phyloP scores from a whole-genome alignment of 2,113 vertebrate genomes.

The Lepus europaeus region DNA sequence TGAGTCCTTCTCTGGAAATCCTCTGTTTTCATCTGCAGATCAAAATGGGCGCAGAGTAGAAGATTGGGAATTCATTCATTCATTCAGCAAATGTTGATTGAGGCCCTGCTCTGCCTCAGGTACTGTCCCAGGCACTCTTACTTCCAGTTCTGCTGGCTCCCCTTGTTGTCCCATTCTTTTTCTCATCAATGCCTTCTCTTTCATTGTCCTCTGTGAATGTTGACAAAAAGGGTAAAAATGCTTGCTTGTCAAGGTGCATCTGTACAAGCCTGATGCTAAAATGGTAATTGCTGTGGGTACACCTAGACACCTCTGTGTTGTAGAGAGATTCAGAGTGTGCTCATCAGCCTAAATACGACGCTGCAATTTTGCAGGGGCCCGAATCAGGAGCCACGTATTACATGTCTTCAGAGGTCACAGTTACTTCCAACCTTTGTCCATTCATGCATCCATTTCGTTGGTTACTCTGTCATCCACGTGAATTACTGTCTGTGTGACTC shows the following conservation, averaged over 20 bases:
- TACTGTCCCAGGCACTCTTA: background rate
- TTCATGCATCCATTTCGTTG: background rate
- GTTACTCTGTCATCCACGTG: background rate
- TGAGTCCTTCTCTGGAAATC: conserved; percentile 39
- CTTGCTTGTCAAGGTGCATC: background rate
- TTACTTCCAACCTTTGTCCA: background rate
- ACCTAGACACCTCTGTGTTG: background rate
- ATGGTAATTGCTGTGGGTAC: background rate
- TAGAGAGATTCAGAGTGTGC: background rate
- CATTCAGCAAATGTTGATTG: background rate
- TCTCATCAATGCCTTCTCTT: background rate
- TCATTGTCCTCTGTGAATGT: background rate
- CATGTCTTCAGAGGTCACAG: background rate
- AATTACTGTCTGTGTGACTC: background rate
- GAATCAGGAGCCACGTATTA: background rate
- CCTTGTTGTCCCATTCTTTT: background rate
- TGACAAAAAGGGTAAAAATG: background rate
- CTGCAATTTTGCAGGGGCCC: background rate
- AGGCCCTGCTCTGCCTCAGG: background rate
- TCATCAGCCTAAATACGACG: background rate
- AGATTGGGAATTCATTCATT: background rate
- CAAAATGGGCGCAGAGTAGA: conserved; percentile 18
- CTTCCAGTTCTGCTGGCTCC: background rate
- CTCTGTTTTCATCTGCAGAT: background rate
- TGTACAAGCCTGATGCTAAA: background rate